These are phyloP conservation scores for Channa maculata DNA, from an alignment of 2,113 vertebrate species.

Conservation along the genomic window DNA sequence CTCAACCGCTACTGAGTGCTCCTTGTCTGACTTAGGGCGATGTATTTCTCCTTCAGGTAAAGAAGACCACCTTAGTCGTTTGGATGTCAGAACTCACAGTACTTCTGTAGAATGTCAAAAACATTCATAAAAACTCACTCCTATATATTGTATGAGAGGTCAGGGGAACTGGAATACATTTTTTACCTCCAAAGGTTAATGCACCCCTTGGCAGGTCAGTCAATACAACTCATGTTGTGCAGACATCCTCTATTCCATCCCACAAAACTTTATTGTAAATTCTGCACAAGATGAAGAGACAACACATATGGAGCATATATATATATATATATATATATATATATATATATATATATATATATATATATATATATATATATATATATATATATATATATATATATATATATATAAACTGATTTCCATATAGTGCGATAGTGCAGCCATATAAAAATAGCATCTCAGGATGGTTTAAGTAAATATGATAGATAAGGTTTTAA, in stretches of 20 bases:
- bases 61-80: constrained; percentile 39
- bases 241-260: constrained; percentile 33
- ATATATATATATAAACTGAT: not conserved
- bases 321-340: too few relatives aligned
- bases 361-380: too few relatives aligned
- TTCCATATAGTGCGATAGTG: not conserved
- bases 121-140: constrained; percentile 35
- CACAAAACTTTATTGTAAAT: constrained; percentile 34
- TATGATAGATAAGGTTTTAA: not conserved
- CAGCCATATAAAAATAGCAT: not conserved
- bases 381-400: too few relatives aligned
- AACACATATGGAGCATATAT: not conserved
- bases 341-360: too few relatives aligned
- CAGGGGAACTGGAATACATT: constrained; percentile 12
- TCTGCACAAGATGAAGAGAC: constrained; percentile 19
- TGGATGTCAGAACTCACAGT: constrained; percentile 31
- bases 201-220: constrained; percentile 44
- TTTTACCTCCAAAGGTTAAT: constrained; percentile 49
- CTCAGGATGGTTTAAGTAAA: not conserved
- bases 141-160: constrained; percentile 29
- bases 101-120: constrained; percentile 38
- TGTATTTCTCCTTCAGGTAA: constrained; percentile 49
- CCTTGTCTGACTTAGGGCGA: constrained; percentile 32
- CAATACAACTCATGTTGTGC: constrained; percentile 46
- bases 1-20: constrained; percentile 27